Conservation (phyloP, 2,113 vertebrate genomes). For the Xiphophorus hellerii region DNA sequence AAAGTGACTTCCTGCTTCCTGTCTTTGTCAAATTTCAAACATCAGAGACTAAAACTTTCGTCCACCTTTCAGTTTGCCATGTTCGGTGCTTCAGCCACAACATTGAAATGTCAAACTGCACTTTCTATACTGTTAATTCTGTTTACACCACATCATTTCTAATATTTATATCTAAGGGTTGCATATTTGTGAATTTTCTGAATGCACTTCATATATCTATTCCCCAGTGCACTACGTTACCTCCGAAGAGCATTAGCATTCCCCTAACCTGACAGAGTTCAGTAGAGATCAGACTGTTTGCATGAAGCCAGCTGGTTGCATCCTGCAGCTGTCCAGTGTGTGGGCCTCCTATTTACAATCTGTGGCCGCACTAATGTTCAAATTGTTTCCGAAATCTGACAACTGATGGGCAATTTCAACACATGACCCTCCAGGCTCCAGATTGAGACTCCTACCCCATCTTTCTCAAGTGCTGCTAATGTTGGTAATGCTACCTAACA, state of each 20-base stretch:
- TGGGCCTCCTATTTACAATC: not conserved
- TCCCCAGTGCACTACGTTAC: not conserved
- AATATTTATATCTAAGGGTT: not conserved
- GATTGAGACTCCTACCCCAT: not conserved
- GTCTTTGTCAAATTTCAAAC: too few species aligned
- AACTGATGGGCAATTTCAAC: not conserved
- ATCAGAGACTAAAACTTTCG: too few species aligned
- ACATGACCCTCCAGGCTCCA: not conserved
- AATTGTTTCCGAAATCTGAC: not conserved
- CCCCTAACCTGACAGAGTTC: not conserved
- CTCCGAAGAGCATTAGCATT: not conserved
- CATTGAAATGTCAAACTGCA: too few species aligned
- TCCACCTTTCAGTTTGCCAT: too few species aligned
- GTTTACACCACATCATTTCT: too few species aligned
- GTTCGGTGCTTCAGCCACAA: too few species aligned
- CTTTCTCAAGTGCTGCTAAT: not conserved
- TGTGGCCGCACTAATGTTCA: not conserved
- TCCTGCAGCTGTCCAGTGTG: not conserved
- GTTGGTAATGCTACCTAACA: not conserved
- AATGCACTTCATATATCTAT: not conserved
- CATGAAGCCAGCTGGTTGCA: not conserved
- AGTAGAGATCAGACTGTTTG: not conserved
- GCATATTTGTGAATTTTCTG: not conserved
- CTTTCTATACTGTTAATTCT: too few species aligned
- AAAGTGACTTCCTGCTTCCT: too few species aligned